Percentiles rank a stretch among this genome's conserved stretches.
phyloP scores from a whole-genome alignment of 2,888 invertebrate species.

The Capitulum mitella region DNA sequence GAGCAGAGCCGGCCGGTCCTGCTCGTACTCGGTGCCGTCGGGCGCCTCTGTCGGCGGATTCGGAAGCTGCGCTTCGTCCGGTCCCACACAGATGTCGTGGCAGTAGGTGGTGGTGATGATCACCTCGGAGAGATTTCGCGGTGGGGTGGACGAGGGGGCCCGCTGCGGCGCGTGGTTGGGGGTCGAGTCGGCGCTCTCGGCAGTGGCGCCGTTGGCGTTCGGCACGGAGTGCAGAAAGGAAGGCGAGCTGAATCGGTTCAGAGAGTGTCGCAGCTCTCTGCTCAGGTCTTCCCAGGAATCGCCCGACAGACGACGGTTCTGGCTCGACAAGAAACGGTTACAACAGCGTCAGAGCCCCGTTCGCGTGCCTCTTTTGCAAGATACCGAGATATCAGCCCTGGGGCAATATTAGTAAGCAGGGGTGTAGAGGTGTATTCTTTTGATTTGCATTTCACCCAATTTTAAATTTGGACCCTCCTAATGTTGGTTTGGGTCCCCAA shows the following conservation, averaged over 20 bases:
- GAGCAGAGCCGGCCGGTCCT: background rate
- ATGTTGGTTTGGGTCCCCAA: no score
- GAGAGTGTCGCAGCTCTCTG: background rate
- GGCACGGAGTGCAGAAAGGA: background rate
- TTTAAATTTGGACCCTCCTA: background rate
- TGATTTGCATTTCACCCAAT: background rate
- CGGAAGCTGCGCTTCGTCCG: slow-evolving; percentile 2
- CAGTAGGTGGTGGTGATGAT: background rate
- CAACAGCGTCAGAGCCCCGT: background rate
- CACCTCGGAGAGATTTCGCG: background rate
- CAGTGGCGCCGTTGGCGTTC: no score
- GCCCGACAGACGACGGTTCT: background rate
- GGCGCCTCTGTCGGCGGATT: slow-evolving; percentile 8
- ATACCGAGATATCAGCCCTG: no score
- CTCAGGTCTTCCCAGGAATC: slow-evolving; percentile 6
- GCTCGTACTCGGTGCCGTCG: slow-evolving; percentile 2
- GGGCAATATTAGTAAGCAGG: background rate
- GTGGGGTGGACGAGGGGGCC: background rate
- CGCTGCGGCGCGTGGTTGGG: background rate
- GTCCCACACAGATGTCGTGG: slow-evolving; percentile 5
- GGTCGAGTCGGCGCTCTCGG: no score
- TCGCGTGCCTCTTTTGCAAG: no score
- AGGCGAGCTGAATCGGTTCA: background rate
- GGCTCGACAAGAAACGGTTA: background rate
- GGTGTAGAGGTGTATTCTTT: background rate